Percentiles rank a stretch among this genome's conserved stretches.
These are phyloP conservation scores for Scolanthus callimorphus DNA, from an alignment of 92 coral and sea anemone genomes.

Conservation along the genomic window DNA sequence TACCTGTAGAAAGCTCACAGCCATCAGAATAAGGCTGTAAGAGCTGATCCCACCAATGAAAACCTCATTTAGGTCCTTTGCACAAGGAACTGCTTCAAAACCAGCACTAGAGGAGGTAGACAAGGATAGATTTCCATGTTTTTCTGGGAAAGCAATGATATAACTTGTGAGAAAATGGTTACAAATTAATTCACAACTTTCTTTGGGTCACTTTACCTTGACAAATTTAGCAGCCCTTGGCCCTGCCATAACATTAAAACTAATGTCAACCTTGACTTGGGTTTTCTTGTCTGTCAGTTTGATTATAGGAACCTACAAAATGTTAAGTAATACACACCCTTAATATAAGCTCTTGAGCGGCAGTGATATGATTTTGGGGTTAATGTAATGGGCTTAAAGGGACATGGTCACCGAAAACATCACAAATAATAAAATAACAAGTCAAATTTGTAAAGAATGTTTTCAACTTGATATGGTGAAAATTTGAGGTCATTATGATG, in stretches of 20 bases:
- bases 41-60: conserved; percentile 97
- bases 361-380: no score
- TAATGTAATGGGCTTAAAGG: no score
- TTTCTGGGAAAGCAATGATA: conserved; percentile 60
- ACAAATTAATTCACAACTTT: no score
- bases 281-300: conserved; percentile 92
- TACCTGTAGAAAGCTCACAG: conserved; percentile 94
- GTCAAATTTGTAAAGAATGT: no score
- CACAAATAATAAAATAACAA: no score
- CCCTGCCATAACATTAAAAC: conserved; percentile 85
- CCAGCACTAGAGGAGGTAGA: conserved; percentile 83
- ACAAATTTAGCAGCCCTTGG: conserved; percentile 89
- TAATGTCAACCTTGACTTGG: conserved; percentile 88
- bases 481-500: no score
- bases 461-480: no score
- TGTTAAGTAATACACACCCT: no score
- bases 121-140: conserved; percentile 76
- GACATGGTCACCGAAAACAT: no score
- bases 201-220: conserved; percentile 45
- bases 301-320: conserved; percentile 84
- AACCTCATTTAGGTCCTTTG: conserved; percentile 95
- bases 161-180: no score
- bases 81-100: conserved; percentile 88
- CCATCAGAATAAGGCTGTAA: conserved; percentile 87
- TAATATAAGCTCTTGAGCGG: no score